A percentile compares a stretch with the other conserved stretches of the same genome.
Evolutionary conservation across 2,797 vertebrate species (phyloP).

Genomic region (Babyrousa celebensis): DNA sequence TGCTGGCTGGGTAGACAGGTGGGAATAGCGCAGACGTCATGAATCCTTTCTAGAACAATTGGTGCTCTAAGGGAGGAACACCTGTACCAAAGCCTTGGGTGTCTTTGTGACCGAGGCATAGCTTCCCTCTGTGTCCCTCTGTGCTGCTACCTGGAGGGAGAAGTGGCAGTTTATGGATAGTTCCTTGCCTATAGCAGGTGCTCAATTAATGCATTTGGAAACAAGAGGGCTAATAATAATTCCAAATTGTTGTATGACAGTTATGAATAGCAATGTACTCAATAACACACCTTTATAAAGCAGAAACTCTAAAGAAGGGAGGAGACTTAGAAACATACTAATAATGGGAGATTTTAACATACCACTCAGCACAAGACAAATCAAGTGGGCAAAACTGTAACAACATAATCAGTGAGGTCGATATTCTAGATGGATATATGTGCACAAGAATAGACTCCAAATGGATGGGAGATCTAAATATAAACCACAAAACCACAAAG

Average conservation of each 20-base stretch:
- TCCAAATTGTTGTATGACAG: not conserved
- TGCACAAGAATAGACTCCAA: not conserved
- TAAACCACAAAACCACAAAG: not conserved
- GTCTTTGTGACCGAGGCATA: not conserved
- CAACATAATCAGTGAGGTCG: not conserved
- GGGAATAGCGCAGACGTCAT: not conserved
- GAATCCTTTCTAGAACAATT: not conserved
- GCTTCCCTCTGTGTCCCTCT: not conserved
- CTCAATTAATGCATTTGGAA: not conserved
- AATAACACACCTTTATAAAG: not conserved
- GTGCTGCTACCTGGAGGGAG: not conserved
- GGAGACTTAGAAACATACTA: not conserved
- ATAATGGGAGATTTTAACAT: not conserved
- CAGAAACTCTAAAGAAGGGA: not conserved
- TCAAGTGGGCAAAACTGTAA: not conserved
- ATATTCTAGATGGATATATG: not conserved
- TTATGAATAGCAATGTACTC: not conserved
- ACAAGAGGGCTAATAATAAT: not conserved
- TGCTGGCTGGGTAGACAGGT: not conserved
- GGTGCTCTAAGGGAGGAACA: not conserved
- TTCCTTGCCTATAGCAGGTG: too few species aligned
- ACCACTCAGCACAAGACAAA: not conserved
- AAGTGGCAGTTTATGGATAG: accelerated
- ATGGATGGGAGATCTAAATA: not conserved
- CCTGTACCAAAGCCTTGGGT: not conserved